Percentiles rank a stretch among this genome's conserved stretches.
phyloP scores from a whole-genome alignment of 2,113 vertebrate genomes.

The Arizona elegans region DNA sequence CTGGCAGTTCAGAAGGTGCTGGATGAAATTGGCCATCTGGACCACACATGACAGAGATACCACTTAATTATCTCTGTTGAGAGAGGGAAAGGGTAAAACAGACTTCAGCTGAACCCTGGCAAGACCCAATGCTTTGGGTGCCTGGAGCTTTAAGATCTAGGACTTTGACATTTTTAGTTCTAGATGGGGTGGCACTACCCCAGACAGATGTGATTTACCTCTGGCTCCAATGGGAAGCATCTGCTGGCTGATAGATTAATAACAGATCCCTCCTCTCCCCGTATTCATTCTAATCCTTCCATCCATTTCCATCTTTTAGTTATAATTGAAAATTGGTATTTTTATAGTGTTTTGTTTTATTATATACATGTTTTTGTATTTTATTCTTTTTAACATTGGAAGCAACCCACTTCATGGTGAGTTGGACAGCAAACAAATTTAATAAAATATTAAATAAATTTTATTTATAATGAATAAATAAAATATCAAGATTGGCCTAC shows the following conservation, averaged over 20 bases:
- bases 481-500: neutral
- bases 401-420: neutral
- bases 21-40: neutral
- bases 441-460: neutral
- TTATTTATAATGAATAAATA: neutral
- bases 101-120: neutral
- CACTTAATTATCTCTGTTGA: neutral
- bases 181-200: neutral
- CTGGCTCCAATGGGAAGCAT: neutral
- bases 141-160: neutral
- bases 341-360: neutral
- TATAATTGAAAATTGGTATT: neutral
- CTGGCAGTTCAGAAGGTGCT: neutral
- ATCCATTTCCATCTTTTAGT: neutral
- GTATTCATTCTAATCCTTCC: neutral
- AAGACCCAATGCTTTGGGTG: neutral
- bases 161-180: neutral
- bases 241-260: neutral
- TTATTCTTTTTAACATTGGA: neutral
- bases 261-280: neutral
- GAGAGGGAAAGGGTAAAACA: neutral
- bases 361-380: neutral
- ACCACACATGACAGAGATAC: neutral
- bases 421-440: neutral
- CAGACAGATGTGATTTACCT: neutral